Evolutionary conservation across 23 tunicate species (phyloP), one percentile per base, ranked within the genome.

Genomic region (Diplosoma virens): DNA sequence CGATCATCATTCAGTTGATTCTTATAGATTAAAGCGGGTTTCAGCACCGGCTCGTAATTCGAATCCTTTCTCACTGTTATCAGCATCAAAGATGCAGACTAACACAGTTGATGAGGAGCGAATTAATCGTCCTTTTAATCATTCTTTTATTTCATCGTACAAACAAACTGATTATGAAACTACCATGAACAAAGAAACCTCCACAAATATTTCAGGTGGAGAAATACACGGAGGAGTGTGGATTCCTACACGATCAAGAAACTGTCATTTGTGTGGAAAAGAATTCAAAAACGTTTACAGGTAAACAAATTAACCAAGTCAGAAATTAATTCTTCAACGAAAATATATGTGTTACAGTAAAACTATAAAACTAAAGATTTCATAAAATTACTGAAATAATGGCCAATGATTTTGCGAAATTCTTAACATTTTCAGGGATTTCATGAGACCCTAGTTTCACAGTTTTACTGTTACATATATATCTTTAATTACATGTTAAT

Each of bases 241-340:
- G 97, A 92, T 92, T 45, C 97, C 97, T n/a, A 92, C 97, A 6
- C 67, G 97, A 60, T 92, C 97, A 30, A 59, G 97, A 59, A 81
- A 82, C 53, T 92, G 97, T 69, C 88, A 92, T 76, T 32, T 92
- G 35, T 92, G 97, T 52, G 93, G 93, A 76, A 92, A 92, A 48
- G 87, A 85, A 60, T 92, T 92, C 80, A 92, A 92, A 50, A 92
- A 92, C 61, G 92, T 92, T 0, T 92, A 92, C 97, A 92, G 97
- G 97, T 92, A 73, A 54, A 7, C n/a, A n/a, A n/a, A n/a, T n/a
- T n/a, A n/a, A n/a, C n/a, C n/a, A n/a, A n/a, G n/a, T n/a, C n/a
- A n/a, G n/a, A n/a, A n/a, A n/a, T n/a, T n/a, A n/a, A n/a, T n/a
- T n/a, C n/a, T n/a, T n/a, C n/a, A n/a, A n/a, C n/a, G n/a, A n/a